These are phyloP conservation scores for Furcula furcula DNA, from an alignment of 2,888 invertebrate species.

Conservation along the genomic window DNA sequence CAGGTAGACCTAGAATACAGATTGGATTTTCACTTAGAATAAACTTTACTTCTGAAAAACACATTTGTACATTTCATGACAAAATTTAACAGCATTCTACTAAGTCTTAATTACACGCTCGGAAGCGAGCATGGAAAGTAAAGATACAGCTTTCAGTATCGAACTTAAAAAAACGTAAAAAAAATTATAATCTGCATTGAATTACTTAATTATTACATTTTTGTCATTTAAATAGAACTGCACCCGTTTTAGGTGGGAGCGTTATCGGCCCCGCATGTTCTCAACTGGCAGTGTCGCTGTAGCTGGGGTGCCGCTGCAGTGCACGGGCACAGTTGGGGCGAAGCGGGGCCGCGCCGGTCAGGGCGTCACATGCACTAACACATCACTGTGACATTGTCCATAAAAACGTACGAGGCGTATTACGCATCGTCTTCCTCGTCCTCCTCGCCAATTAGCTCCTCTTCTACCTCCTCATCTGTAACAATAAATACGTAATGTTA, in stretches of 20 bases:
- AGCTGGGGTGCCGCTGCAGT: constrained; percentile 45
- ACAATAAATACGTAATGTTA: constrained; percentile 38
- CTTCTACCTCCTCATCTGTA: constrained; percentile 79
- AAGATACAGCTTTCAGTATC: constrained; percentile 71
- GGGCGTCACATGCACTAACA: constrained; percentile 79
- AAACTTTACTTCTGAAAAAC: constrained; percentile 77
- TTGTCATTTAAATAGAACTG: constrained; percentile 81
- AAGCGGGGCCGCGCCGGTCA: constrained; percentile 72
- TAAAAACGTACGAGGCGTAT: constrained; percentile 73
- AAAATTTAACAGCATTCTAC: constrained; percentile 80
- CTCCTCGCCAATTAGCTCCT: constrained; percentile 75
- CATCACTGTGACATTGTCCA: constrained; percentile 82
- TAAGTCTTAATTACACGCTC: constrained; percentile 73
- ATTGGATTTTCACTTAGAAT: constrained; percentile 72
- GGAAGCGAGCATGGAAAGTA: constrained; percentile 57
- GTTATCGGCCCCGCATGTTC: constrained; percentile 74
- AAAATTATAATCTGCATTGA: constrained; percentile 73
- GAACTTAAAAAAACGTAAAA: constrained; percentile 72
- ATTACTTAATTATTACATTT: constrained; percentile 78
- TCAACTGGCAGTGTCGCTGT: constrained; percentile 57
- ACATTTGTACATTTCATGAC: constrained; percentile 82
- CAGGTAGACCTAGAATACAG: constrained; percentile 76
- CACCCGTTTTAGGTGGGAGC: constrained; percentile 79
- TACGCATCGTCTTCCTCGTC: constrained; percentile 81
- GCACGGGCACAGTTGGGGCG: constrained; percentile 67